Evolutionary conservation across 2,888 invertebrate species (phyloP).

Genomic region (Scrobipalpa atriplicella): DNA sequence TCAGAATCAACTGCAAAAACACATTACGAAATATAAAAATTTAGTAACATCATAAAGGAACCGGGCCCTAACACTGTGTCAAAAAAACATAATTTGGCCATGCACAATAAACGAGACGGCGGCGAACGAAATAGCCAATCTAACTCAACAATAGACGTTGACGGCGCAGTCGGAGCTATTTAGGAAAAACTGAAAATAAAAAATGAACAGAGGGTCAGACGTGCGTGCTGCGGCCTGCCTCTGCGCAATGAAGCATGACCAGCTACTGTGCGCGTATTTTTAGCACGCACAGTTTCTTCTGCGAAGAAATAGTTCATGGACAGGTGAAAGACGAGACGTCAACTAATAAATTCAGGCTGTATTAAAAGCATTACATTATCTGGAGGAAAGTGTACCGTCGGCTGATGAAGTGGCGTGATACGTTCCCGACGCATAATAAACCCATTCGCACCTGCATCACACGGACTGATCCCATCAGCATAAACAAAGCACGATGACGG

Average conservation of each 20-base stretch:
- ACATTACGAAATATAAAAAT: constrained; percentile 50
- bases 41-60: constrained; percentile 33
- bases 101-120: constrained; percentile 52
- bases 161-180: constrained; percentile 53
- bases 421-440: constrained; percentile 38
- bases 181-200: constrained; percentile 48
- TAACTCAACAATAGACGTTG: constrained; percentile 61
- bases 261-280: not conserved
- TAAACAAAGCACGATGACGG: constrained; percentile 44
- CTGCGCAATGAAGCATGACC: constrained; percentile 40
- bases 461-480: constrained; percentile 44
- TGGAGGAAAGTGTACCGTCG: constrained; percentile 7
- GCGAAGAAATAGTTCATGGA: not conserved
- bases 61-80: constrained; percentile 40
- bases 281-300: not conserved
- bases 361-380: not conserved
- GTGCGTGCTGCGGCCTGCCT: constrained; percentile 65
- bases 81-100: constrained; percentile 49
- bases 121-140: constrained; percentile 55
- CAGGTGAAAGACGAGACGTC: not conserved
- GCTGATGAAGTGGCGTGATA: constrained; percentile 10
- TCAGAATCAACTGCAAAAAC: constrained; percentile 43
- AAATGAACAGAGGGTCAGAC: constrained; percentile 68
- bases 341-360: not conserved
- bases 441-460: constrained; percentile 49